Conservation (phyloP, 2,888 invertebrate genomes). For the Tenthredo livida region DNA sequence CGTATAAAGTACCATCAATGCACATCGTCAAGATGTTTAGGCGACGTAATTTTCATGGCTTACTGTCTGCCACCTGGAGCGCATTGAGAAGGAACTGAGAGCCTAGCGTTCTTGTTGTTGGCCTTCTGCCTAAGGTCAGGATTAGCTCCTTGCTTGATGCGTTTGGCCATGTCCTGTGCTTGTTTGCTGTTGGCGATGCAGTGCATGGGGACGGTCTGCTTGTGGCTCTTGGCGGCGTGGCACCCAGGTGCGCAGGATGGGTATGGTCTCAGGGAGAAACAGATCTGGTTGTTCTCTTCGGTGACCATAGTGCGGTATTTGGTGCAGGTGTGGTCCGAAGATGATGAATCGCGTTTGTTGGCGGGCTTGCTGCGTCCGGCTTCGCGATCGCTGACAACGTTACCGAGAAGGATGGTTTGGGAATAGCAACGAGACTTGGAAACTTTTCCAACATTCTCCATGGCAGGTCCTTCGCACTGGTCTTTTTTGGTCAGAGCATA, state of each 20-base stretch:
- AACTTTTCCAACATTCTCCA: conserved; percentile 77
- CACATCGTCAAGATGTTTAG: neutral
- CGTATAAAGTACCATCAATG: conserved; percentile 1
- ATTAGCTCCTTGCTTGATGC: conserved; percentile 79
- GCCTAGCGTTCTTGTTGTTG: conserved; percentile 69
- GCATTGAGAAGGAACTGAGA: conserved; percentile 78
- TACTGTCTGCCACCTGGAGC: conserved; percentile 22
- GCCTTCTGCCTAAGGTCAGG: conserved; percentile 79
- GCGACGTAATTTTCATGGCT: neutral
- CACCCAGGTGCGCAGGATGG: conserved; percentile 81
- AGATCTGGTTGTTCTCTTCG: conserved; percentile 80
- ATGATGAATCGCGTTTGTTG: conserved; percentile 57
- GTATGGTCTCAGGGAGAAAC: conserved; percentile 82
- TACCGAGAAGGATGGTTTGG: conserved; percentile 70
- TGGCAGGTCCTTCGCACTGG: conserved; percentile 77
- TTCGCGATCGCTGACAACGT: conserved; percentile 77
- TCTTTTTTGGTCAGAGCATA: conserved; percentile 80
- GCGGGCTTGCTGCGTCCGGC: conserved; percentile 67
- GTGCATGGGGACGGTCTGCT: conserved; percentile 79
- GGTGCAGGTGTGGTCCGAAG: conserved; percentile 61
- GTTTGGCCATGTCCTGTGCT: conserved; percentile 65
- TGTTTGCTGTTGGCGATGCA: conserved; percentile 71
- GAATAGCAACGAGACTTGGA: conserved; percentile 76
- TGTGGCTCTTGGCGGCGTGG: conserved; percentile 75
- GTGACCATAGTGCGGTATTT: conserved; percentile 69